Base-by-base conservation (phyloP, 1,140 invertebrate genomes). In the Procambarus clarkii region DNA sequence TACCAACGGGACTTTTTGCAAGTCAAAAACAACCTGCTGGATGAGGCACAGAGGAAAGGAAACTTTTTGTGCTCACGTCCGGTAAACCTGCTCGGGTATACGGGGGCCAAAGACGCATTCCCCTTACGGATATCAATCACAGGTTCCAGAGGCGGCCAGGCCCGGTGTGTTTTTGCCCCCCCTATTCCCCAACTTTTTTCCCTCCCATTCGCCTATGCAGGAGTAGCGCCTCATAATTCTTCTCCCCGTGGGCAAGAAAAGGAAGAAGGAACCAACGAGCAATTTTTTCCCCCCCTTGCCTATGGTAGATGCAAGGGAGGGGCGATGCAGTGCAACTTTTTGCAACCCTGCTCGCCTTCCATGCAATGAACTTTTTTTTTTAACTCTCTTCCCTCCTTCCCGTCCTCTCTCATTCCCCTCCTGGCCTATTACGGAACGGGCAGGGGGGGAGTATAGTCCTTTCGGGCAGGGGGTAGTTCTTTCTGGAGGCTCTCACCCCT, bases 1-100 rank as follows among this genome's bases (percentile, higher is more conserved):
- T 79, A 13, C 84, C 5, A 24, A 0, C 76, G n/a, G 21, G 46
- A 60, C 48, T 87, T 87, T 54, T 54, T 87, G 85, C 85, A 87
- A 78, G 85, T 78, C 74, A 87, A 87, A 87, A 87, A 87, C 74
- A 87, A 87, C 85, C 85, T 87, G 85, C 85, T 87, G 85, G 85
- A 76, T 79, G 79, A 77, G 78, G 85, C 85, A 87, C 79, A 21
- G 46, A 18, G 50, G 50, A 54, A 34, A 60, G 11, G 18, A 7
- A 13, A n/a, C 34, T 86, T 86, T 86, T 87, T 86, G 11, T 60
- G 21, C 71, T 45, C 76, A 11, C 13, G 45, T 3, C 3, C 54
- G 48, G 85, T 79, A 74, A 74, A 87, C 76, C 85, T 87, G 85
- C 77, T 48, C n/a, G 54, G 50, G 13, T 79, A 60, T 54, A 74